Percentiles rank a stretch among this genome's conserved stretches.
phyloP scores from a whole-genome alignment of 2,797 vertebrate genomes.

The Choloepus didactylus region DNA sequence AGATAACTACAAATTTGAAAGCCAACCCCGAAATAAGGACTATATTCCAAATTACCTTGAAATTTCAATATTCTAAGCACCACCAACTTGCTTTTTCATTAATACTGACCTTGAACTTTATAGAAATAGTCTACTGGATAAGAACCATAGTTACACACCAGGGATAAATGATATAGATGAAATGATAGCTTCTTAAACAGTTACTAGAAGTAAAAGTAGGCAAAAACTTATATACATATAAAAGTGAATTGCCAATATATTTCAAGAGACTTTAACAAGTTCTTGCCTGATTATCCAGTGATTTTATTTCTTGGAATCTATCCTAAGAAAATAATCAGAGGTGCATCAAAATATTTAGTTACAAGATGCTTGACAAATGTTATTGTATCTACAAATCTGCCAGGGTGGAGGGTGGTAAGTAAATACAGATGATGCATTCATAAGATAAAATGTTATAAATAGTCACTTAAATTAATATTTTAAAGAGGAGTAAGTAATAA shows the following conservation, averaged over 20 bases:
- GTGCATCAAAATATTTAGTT: background rate
- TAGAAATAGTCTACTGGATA: background rate
- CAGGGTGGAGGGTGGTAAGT: background rate
- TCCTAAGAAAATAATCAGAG: background rate
- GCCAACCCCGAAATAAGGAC: background rate
- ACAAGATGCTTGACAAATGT: background rate
- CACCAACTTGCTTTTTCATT: background rate
- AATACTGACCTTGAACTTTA: background rate
- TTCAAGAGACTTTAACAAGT: background rate
- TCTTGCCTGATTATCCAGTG: background rate
- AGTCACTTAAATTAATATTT: conserved; percentile 9
- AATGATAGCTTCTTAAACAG: background rate
- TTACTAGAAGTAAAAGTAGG: conserved; percentile 11
- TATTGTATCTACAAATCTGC: background rate
- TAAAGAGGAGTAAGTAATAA: background rate
- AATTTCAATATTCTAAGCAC: background rate
- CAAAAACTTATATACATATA: background rate
- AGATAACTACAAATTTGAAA: background rate
- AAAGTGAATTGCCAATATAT: background rate
- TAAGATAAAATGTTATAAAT: background rate
- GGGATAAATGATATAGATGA: background rate
- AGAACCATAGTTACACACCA: background rate
- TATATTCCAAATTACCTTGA: background rate
- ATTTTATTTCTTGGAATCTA: conserved; percentile 6
- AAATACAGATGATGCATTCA: background rate